These are phyloP conservation scores for Deilephila porcellus DNA, from an alignment of 2,888 invertebrate genomes.

Conservation along the genomic window DNA sequence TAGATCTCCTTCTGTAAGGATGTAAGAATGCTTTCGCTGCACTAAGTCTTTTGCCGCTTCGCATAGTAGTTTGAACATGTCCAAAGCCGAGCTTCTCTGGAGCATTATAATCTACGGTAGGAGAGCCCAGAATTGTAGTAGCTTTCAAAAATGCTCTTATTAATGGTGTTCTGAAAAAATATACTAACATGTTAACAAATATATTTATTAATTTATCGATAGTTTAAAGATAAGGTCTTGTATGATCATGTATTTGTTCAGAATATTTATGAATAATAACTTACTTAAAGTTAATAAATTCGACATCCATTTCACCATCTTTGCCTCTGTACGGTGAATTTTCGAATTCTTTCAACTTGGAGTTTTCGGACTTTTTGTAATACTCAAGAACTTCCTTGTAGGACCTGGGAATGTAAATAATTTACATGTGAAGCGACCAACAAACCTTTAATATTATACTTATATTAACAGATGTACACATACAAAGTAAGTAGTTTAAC, in stretches of 20 bases:
- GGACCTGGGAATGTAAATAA: slow-evolving; percentile 77
- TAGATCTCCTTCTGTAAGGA: slow-evolving; percentile 78
- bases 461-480: too few relatives aligned
- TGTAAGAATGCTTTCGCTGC: slow-evolving; percentile 86
- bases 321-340: slow-evolving; percentile 79
- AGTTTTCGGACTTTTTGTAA: slow-evolving; percentile 85
- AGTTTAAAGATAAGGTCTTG: too few relatives aligned
- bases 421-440: neutral
- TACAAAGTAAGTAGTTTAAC: too few relatives aligned
- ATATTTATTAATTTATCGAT: neutral
- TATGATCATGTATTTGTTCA: too few relatives aligned
- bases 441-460: neutral
- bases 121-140: slow-evolving; percentile 86
- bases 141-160: slow-evolving; percentile 87
- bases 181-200: slow-evolving; percentile 5
- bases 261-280: neutral
- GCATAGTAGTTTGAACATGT: slow-evolving; percentile 85
- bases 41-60: slow-evolving; percentile 84
- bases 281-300: slow-evolving; percentile 79
- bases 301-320: slow-evolving; percentile 85
- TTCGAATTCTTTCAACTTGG: slow-evolving; percentile 66
- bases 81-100: slow-evolving; percentile 84
- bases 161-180: slow-evolving; percentile 70
- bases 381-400: slow-evolving; percentile 84
- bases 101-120: slow-evolving; percentile 88